Percentiles rank a stretch among this genome's conserved stretches.
Conservation (phyloP, 2,797 vertebrate genomes). For the Anas bahamensis region DNA sequence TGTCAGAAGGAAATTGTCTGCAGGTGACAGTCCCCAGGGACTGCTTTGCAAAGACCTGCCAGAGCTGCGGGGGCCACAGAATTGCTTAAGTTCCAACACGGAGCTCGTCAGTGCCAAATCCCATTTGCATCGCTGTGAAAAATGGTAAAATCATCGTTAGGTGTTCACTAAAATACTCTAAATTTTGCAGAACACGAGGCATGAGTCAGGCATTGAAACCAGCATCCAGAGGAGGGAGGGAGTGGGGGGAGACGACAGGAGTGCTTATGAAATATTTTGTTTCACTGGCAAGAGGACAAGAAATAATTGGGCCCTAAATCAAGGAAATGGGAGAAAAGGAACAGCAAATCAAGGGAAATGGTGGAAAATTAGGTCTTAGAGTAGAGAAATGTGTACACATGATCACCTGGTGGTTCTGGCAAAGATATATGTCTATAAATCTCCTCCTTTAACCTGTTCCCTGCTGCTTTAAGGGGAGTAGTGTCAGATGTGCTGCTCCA, state of each 20-base stretch:
- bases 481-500: not conserved
- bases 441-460: constrained; percentile 70
- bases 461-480: not conserved
- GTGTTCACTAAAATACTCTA: constrained; percentile 64
- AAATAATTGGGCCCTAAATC: constrained; percentile 87
- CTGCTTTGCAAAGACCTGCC: not conserved
- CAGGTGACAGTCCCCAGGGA: not conserved
- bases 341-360: constrained; percentile 83
- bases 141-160: constrained; percentile 65
- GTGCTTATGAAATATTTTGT: constrained; percentile 82
- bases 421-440: constrained; percentile 67
- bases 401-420: constrained; percentile 73
- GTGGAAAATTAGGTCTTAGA: constrained; percentile 81
- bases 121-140: constrained; percentile 62
- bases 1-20: not conserved
- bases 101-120: constrained; percentile 44
- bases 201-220: constrained; percentile 76
- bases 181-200: constrained; percentile 59
- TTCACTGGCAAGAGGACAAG: constrained; percentile 83
- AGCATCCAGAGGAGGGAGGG: constrained; percentile 67
- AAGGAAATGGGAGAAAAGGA: constrained; percentile 81
- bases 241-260: constrained; percentile 55
- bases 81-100: not conserved
- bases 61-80: not conserved
- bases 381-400: constrained; percentile 80